Percentiles rank a stretch among this genome's conserved stretches.
phyloP scores from a whole-genome alignment of 1,140 invertebrate genomes.

The Idris sp. region DNA sequence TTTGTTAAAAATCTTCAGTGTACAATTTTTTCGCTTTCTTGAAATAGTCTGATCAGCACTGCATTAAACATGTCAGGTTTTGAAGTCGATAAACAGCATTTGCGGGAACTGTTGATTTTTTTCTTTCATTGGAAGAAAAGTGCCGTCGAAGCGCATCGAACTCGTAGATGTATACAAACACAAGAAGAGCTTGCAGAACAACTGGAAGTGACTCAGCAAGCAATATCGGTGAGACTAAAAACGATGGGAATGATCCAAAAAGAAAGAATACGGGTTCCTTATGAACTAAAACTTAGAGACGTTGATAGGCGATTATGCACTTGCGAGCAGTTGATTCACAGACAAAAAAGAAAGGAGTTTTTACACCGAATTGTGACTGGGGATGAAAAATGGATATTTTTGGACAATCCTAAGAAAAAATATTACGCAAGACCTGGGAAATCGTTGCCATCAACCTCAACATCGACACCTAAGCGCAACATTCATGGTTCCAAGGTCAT shows the following conservation, averaged over 20 bases:
- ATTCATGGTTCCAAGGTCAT: constrained; percentile 52
- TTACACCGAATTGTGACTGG: too few species aligned
- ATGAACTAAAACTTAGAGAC: constrained; percentile 63
- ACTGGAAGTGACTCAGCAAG: constrained; percentile 42
- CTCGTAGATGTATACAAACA: constrained; percentile 56
- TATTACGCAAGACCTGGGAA: too few species aligned
- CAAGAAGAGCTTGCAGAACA: constrained; percentile 49
- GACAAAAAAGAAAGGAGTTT: constrained; percentile 44
- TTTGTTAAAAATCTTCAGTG: too few species aligned
- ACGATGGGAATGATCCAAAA: constrained; percentile 63
- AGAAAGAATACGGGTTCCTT: constrained; percentile 60
- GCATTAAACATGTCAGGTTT: constrained; percentile 8
- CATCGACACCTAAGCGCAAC: constrained; percentile 55
- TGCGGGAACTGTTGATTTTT: not conserved
- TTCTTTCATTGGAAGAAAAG: constrained; percentile 17
- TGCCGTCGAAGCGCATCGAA: constrained; percentile 9
- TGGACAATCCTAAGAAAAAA: too few species aligned
- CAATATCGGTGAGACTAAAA: constrained; percentile 54
- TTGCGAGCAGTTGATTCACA: constrained; percentile 44
- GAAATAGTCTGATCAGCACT: too few species aligned
- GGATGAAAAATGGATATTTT: too few species aligned
- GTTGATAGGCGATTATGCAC: constrained; percentile 34
- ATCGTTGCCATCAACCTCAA: constrained; percentile 15
- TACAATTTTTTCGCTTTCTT: too few species aligned
- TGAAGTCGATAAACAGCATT: constrained; percentile 6